Evolutionary conservation across 2,888 invertebrate species (phyloP), one percentile per base, ranked within the genome.

Genomic region (Cyclophora punctaria): DNA sequence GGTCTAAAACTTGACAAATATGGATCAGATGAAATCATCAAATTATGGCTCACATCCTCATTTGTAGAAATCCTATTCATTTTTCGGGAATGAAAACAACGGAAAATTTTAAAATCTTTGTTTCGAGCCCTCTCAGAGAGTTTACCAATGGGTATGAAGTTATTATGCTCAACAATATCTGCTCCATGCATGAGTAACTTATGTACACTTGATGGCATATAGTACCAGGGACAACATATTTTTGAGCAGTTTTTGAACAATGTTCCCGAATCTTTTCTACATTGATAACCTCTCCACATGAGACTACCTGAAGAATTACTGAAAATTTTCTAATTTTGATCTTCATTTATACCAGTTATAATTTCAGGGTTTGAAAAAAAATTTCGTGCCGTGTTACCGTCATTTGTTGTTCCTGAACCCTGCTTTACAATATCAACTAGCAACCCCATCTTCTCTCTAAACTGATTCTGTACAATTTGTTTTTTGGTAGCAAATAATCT

Each of bases 271-370:
- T 35, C 20, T 48, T 48, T 42, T 48, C 48, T 6, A 48, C 48
- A 7, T 43, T 43, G 43, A 48, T 20, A 43, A 43, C 42, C 43
- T 48, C 42, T 34, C 43, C 48, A 35, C 48, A 43, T 48, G 48
- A 48, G 7, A 48, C 7, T 6, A 48, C 48, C 7, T 48, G 48
- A 43, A 48, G 48, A 48, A 48, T 48, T 7, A 43, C 48, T 48
- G 34, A 43, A 43, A 48, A 43, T 34, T 35, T 48, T 43, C 37
- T 48, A 7, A 44, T 42, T n/a, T 3, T 35, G 35, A 7, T 48
- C 48, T 48, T 43, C 48, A 48, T 48, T 35, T n/a, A 43, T 43
- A 48, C 43, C 45, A 0, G 45, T 45, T 3, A 45, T 45, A n/a
- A 35, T 35, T 35, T 5, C 45, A 35, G 35, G 34, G 35, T 35